phyloP scores from a whole-genome alignment of 2,797 vertebrate species.

The Gorsachius magnificus region DNA sequence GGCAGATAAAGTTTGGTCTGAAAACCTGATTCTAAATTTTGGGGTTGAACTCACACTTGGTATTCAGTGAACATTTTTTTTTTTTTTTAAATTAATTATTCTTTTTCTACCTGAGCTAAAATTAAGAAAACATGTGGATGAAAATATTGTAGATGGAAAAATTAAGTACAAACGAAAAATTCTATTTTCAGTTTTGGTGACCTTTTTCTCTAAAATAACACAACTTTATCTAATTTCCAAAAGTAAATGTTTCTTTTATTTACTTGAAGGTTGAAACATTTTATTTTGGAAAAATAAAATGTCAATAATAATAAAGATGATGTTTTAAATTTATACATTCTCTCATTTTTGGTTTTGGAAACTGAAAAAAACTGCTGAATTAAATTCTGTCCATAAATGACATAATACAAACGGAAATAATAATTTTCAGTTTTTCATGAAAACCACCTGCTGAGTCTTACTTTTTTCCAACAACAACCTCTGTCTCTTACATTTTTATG shows the following conservation, averaged over 20 bases:
- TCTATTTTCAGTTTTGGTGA: neutral
- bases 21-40: neutral
- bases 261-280: neutral
- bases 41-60: neutral
- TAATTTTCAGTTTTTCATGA: neutral
- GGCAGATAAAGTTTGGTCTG: neutral
- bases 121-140: neutral
- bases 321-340: neutral
- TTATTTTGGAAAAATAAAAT: neutral
- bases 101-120: neutral
- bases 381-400: neutral
- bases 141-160: neutral
- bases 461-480: neutral
- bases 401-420: neutral
- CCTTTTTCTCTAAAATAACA: neutral
- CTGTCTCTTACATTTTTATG: neutral
- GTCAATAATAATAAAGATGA: neutral
- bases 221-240: neutral
- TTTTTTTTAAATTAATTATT: neutral
- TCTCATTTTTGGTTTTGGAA: neutral
- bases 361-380: neutral
- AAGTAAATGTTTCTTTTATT: neutral
- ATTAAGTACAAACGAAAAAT: neutral
- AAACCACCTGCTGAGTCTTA: neutral
- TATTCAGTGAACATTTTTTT: neutral